A percentile compares a stretch with the other conserved stretches of the same genome.
phyloP scores from a whole-genome alignment of 2,888 invertebrate genomes.

The Chloroclysta siterata region DNA sequence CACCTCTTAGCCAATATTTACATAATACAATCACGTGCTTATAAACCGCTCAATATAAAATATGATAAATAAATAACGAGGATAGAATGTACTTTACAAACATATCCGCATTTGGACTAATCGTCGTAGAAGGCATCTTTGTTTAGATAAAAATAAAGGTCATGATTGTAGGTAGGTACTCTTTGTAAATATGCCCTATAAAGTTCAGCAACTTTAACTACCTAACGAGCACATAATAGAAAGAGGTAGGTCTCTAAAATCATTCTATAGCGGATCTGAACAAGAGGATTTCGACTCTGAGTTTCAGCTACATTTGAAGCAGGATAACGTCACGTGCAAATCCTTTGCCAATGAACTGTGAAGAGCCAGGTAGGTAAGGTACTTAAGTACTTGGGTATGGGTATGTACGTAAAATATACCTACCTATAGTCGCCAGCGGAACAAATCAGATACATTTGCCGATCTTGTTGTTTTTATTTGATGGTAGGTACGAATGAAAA shows the following conservation, averaged over 20 bases:
- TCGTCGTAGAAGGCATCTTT: conserved; percentile 36
- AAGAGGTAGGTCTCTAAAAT: neutral
- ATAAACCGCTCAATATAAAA: conserved; percentile 5
- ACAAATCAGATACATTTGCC: neutral
- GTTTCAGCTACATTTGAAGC: conserved; percentile 24
- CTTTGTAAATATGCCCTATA: neutral
- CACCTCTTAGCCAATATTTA: conserved; percentile 21
- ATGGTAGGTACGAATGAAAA: too few species aligned
- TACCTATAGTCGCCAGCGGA: neutral
- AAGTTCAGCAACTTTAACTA: conserved; percentile 1
- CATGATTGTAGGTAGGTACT: neutral
- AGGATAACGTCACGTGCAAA: conserved; percentile 37
- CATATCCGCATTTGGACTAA: conserved; percentile 35
- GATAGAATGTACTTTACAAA: conserved; percentile 6
- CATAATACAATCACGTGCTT: conserved; percentile 3
- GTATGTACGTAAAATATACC: neutral
- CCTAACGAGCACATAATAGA: too few species aligned
- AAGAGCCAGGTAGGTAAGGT: neutral
- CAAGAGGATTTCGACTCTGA: neutral
- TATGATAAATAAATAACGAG: conserved; percentile 7
- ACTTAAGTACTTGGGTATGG: neutral
- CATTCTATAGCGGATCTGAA: conserved; percentile 12
- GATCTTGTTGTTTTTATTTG: too few species aligned
- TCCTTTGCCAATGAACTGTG: conserved; percentile 32
- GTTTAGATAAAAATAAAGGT: conserved; percentile 29